Base-by-base conservation (phyloP, 2,888 invertebrate species). In the Perithous albicinctus region DNA sequence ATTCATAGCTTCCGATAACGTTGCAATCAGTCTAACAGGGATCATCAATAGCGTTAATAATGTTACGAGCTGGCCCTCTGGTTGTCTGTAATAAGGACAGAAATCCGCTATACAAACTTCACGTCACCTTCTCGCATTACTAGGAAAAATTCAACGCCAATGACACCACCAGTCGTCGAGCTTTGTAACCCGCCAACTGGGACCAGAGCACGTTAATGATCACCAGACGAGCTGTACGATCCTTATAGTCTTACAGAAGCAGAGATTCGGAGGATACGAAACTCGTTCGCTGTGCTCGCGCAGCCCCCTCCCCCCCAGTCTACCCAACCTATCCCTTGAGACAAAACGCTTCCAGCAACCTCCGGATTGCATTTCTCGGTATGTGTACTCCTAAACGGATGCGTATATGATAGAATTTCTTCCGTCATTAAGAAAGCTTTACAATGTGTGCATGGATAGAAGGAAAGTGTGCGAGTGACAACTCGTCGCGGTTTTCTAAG, bases 391-490 rank as follows among this genome's bases (percentile, higher is more conserved):
- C 91, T 91, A 92, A 91, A 90, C 92, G 92, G 92, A 92, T 91
- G 89, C 84, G 87, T 88, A 88, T 88, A 89, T 89, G 91, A 92
- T 91, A 91, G 90, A 92, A 92, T 92, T 90, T 92, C 92, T 92
- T 92, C 92, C 92, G 92, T 92, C 92, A 92, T 92, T 92, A 92
- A 92, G 89, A 90, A 91, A 90, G 88, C 89, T 87, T 88, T 89
- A 90, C 91, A 90, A 91, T 91, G 87, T 89, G 87, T 87, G 67
- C 76, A 67, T 67, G 66, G 61, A 82, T 79, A 72, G 78, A 76
- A 82, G 66, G 70, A 74, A 43, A 54, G 66, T 51, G 32, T 38
- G 29, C 35, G 41, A 38, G 48, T 51, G 51, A 70, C 51, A 61
- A 32, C 46, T 69, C 59, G 64, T 79, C 67, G 72, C 70, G 67